Base-by-base conservation (phyloP, 2,113 vertebrate genomes). In the Hassar affinis region DNA sequence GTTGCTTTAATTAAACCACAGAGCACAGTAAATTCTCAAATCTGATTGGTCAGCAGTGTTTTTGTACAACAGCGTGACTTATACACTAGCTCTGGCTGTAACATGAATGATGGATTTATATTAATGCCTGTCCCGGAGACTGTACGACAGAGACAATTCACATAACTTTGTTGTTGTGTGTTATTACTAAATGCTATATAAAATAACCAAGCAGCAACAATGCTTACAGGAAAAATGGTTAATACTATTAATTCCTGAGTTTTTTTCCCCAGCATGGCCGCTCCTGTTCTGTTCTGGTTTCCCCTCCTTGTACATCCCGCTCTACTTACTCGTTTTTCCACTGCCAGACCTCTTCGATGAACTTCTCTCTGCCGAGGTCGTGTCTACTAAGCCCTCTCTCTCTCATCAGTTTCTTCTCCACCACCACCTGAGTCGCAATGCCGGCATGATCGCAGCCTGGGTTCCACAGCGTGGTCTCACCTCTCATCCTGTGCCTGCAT, bases 401-500 rank as follows among this genome's bases (percentile, higher is more conserved):
- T 7, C 94, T 93, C 96, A 94, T 96, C 68, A 98, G 93, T 80
- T 96, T 96, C 85, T 97, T 97, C 85, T 98, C 97, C 87, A 98
- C 97, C 85, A 98, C 96, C 86, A 98, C 96, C 91, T 98, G 97
- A 1, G 97, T 98, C 88, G 97, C 97, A 4, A 98, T 98, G 82
- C 97, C 97, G 0, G 97, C 97, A 0, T 98, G 97, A 90, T 98
- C 97, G 74, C 97, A 98, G 88, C 97, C 97, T 0, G 97, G 97
- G 88, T 97, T 97, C 97, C 97, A 98, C 80, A 98, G 87, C 4
- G 96, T 95, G 57, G 95, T 97, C 90, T 97, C 95, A 0, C 96
- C 97, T 0, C 91, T 93, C 96, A 97, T 97, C 22, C 97, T 93
- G 90, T 98, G 96, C 97, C 97, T 98, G 80, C 7, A 22, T 18